Base-by-base conservation (phyloP, 2,113 vertebrate species). In the Trichomycterus rosablanca region DNA sequence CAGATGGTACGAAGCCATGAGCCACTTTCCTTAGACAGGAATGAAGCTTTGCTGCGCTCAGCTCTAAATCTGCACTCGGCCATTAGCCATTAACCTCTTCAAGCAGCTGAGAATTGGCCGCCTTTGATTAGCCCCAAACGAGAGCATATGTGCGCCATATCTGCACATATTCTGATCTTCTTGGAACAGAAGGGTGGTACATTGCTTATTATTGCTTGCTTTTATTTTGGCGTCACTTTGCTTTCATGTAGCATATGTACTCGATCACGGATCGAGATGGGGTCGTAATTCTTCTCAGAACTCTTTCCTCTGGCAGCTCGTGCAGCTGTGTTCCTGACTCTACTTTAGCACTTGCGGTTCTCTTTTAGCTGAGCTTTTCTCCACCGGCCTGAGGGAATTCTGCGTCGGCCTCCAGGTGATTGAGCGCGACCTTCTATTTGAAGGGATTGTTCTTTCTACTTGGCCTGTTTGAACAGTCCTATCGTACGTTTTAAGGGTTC, bases 401-500 rank as follows among this genome's bases (percentile, higher is more conserved):
- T n/a, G n/a, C n/a, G n/a, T n/a, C n/a, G n/a, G 35, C 37, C 7
- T n/a, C 46, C 52, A 35, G 39, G 51, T 42, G 52, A 63, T 32
- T 6, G 46, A 53, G 14, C 20, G 48, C n/a, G 22, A 39, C 49
- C 15, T 32, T n/a, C 28, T 24, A 32, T 56, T 43, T 50, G 8
- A n/a, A 12, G 37, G 16, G 46, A 46, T 70, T 40, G 67, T 46
- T 34, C 49, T 44, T 24, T 57, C 28, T 50, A 18, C 30, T 20
- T 50, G 16, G 5, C 9, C 43, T 70, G 50, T 65, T 56, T 54
- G 16, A 55, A 49, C 53, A 50, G 53, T 67, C 19, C 48, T 54
- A 39, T 42, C 46, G 5, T 66, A 79, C 72, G 67, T 77, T 73
- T 67, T 52, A 22, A 54, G 24, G 51, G 53, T 63, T 59, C 51